A percentile compares a stretch with the other conserved stretches of the same genome.
These are phyloP conservation scores for Ceratosolen solmsi DNA, from an alignment of 1,140 invertebrate genomes.

Conservation along the genomic window DNA sequence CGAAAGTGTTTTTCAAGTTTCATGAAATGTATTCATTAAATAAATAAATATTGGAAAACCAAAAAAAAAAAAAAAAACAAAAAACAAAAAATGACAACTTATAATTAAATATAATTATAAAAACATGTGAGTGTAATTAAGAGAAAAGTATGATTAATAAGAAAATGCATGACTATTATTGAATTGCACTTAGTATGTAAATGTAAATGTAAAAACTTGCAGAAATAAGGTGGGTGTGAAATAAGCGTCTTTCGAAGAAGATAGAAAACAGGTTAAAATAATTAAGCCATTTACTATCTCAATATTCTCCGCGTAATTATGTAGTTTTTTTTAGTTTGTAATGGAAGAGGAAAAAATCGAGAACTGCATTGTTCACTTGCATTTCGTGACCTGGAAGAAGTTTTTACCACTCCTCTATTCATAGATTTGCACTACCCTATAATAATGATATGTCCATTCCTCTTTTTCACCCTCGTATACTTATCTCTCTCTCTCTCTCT, in stretches of 20 bases:
- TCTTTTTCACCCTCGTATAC: not conserved
- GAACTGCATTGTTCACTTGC: not conserved
- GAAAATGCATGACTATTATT: no score
- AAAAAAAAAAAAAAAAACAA: not conserved
- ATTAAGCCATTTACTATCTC: conserved; percentile 4
- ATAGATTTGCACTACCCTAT: conserved; percentile 3
- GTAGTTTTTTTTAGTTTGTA: not conserved
- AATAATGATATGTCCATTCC: not conserved
- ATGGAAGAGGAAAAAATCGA: conserved; percentile 6
- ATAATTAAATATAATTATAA: no score
- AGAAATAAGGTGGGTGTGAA: no score
- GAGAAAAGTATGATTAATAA: no score
- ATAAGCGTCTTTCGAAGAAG: no score
- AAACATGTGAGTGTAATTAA: no score
- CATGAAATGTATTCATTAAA: no score
- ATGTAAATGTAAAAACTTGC: no score
- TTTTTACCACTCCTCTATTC: not conserved
- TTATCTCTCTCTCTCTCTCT: not conserved
- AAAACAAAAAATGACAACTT: not conserved
- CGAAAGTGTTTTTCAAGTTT: no score
- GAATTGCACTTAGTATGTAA: no score
- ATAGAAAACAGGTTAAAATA: not conserved
- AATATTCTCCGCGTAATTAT: not conserved
- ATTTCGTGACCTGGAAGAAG: conserved; percentile 19
- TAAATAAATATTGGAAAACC: no score